phyloP scores from a whole-genome alignment of 2,888 invertebrate genomes.

The Epirrhoe alternata region DNA sequence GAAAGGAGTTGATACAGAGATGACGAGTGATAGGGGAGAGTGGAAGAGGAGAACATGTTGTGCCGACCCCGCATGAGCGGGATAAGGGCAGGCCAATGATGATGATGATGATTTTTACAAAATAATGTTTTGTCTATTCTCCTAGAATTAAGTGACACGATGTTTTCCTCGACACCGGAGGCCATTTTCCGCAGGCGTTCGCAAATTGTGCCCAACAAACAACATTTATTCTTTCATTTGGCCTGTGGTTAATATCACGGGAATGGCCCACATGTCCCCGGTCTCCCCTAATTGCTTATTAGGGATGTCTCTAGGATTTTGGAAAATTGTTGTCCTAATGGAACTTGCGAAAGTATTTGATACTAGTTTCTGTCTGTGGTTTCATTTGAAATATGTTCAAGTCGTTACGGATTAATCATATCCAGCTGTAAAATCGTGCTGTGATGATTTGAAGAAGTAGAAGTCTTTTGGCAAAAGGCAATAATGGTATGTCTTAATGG shows the following conservation, averaged over 20 bases:
- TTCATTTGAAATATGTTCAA: background rate
- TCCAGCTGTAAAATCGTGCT: no score
- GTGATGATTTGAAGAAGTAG: no score
- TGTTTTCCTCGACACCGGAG: conserved; percentile 7
- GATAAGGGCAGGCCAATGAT: no score
- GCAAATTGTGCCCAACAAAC: conserved; percentile 28
- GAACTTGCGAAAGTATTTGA: background rate
- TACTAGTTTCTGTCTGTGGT: background rate
- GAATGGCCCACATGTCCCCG: conserved; percentile 26
- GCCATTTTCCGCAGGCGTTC: conserved; percentile 29
- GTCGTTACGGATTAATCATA: no score
- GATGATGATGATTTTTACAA: no score
- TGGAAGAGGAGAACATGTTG: no score
- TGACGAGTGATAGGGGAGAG: no score
- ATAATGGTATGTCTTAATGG: no score
- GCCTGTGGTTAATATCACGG: conserved; percentile 33
- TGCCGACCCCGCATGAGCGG: no score
- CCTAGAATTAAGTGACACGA: conserved; percentile 11
- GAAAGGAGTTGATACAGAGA: no score
- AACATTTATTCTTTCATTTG: conserved; percentile 36
- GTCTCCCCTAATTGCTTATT: conserved; percentile 34
- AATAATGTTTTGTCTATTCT: background rate
- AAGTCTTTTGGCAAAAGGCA: no score
- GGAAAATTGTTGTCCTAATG: conserved; percentile 12
- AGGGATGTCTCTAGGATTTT: conserved; percentile 31